Evolutionary conservation across 1,140 invertebrate genomes (phyloP).

Genomic region (Vanessa tameamea): DNA sequence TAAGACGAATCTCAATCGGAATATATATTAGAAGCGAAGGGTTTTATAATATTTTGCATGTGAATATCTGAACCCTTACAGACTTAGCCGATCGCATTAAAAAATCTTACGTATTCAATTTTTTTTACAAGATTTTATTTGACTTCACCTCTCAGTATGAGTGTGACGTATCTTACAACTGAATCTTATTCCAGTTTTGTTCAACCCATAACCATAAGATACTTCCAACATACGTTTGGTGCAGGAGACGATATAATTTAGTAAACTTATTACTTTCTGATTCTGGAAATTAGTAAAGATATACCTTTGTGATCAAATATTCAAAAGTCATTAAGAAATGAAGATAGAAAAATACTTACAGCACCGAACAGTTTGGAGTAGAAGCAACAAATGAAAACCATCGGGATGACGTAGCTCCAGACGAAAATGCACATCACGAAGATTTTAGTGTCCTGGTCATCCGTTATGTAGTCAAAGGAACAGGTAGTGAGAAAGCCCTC

Average conservation of each 20-base stretch:
- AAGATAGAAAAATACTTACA: constrained; percentile 56
- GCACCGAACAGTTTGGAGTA: constrained; percentile 87
- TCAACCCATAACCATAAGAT: too few relatives aligned
- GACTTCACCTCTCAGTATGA: too few relatives aligned
- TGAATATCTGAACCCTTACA: constrained; percentile 15
- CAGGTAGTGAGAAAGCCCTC: constrained; percentile 90
- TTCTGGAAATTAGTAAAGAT: too few relatives aligned
- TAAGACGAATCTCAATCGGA: constrained; percentile 31
- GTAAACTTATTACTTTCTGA: too few relatives aligned
- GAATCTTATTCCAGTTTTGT: too few relatives aligned
- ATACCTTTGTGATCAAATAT: too few relatives aligned
- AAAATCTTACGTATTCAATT: background rate
- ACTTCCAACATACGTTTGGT: too few relatives aligned
- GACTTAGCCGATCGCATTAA: background rate
- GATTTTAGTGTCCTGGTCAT: constrained; percentile 84
- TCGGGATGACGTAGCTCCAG: constrained; percentile 86
- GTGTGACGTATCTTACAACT: too few relatives aligned
- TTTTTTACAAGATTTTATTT: background rate
- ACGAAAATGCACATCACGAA: constrained; percentile 86
- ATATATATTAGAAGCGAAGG: constrained; percentile 29
- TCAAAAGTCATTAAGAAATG: background rate
- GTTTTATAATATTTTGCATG: constrained; percentile 22
- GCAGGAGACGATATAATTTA: too few relatives aligned
- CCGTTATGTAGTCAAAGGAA: constrained; percentile 87
- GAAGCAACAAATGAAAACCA: constrained; percentile 85